Conservation (phyloP, 2,797 vertebrate species). For the Coilia nasus region DNA sequence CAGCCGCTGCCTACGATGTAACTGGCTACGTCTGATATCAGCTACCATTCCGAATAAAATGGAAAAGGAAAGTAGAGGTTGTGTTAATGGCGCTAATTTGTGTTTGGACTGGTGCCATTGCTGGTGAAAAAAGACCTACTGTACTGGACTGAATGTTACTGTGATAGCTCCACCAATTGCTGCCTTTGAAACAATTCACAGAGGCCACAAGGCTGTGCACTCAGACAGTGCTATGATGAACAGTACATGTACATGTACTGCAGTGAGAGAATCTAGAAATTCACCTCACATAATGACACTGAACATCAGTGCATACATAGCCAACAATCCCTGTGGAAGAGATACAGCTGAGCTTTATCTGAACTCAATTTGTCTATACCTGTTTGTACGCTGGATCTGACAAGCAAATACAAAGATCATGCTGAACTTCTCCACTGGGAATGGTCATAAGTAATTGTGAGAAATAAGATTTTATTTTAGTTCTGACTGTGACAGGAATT, state of each 20-base stretch:
- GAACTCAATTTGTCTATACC: neutral
- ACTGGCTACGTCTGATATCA: slow-evolving; percentile 75
- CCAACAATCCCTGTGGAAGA: neutral
- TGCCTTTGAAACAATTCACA: slow-evolving; percentile 12
- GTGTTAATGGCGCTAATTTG: neutral
- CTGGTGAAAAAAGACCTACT: neutral
- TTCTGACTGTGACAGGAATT: neutral
- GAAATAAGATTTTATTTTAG: neutral
- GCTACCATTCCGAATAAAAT: neutral
- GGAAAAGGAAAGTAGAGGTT: neutral
- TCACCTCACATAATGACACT: neutral
- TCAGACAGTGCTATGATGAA: slow-evolving; percentile 14
- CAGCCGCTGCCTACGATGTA: slow-evolving; percentile 73
- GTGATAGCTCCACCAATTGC: neutral
- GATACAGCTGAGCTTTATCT: neutral
- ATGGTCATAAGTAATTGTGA: neutral
- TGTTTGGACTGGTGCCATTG: neutral
- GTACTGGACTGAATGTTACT: neutral
- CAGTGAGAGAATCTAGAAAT: neutral
- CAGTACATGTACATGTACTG: neutral
- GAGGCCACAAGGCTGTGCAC: neutral
- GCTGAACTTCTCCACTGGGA: neutral
- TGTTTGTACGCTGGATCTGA: neutral
- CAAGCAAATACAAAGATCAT: neutral
- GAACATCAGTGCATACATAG: neutral